Evolutionary conservation across 2,113 vertebrate genomes (phyloP), one percentile per base, ranked within the genome.

Genomic region (Muntiacus muntjak): DNA sequence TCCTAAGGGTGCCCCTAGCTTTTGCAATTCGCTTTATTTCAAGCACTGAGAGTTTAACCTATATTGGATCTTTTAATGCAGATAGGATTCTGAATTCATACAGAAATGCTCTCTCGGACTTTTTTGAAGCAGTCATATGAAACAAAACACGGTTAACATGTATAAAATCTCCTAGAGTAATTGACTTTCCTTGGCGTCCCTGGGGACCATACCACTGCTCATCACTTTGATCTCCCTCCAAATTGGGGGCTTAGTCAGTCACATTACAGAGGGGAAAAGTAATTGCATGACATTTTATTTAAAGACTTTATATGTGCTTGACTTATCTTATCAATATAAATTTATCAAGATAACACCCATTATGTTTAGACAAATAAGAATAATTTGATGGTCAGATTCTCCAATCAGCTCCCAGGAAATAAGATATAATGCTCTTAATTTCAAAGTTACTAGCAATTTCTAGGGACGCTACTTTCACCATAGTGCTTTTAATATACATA

Each of bases 341-440:
- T 64, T 54, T 36, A 86, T 81, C 6, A 85, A 52, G 40, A 62
- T 62, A 64, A 94, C 1, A 81, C 30, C 7, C 7, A 78, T 50
- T n/a, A 67, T 52, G 25, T 40, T 97, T 82, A 95, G 52, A 81
- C 90, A 96, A 87, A 55, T 47, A 89, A 82, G 9, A 64, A 55
- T 76, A 33, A 55, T 33, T 33, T 90, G 40, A 60, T 74, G 13
- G 40, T 54, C 54, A 87, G 17, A 87, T 91, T 95, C 16, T 89
- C 12, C 7, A 62, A 4, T 7, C 10, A 45, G 47, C 10, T 83
- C 36, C 6, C 9, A 92, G 57, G 30, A 97, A 91, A 47, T 33
- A 60, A 95, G 8, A 52, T 43, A 47, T 3, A 43, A 74, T 36
- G 58, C 36, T 45, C 12, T 25, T 97, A 84, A 92, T 58, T 67